phyloP scores from a whole-genome alignment of 53 echinoderm and acorn worm species.

The Apostichopus leukothele region DNA sequence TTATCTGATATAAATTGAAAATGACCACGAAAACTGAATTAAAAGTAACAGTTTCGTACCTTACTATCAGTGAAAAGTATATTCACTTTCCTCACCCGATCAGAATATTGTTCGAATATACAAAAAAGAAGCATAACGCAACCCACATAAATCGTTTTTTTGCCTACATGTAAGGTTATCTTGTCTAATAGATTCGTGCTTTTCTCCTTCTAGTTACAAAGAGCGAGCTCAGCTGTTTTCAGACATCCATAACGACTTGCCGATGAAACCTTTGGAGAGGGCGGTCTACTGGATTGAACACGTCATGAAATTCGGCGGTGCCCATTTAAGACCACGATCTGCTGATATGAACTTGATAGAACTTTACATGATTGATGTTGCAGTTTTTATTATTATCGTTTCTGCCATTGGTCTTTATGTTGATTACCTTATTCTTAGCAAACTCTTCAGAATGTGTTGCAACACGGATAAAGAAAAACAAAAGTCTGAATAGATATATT shows the following conservation, averaged over 20 bases:
- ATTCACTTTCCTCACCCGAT: too few relatives aligned
- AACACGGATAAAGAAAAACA: not conserved
- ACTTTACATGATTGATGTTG: slow-evolving; percentile 57
- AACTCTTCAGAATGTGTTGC: slow-evolving; percentile 48
- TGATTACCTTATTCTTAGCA: slow-evolving; percentile 45
- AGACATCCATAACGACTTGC: slow-evolving; percentile 54
- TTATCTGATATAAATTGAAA: too few relatives aligned
- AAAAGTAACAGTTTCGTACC: too few relatives aligned
- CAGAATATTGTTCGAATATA: too few relatives aligned
- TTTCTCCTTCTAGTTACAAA: slow-evolving; percentile 1
- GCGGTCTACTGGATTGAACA: slow-evolving; percentile 85
- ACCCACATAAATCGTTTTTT: too few relatives aligned
- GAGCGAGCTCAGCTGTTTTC: not conserved
- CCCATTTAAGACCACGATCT: slow-evolving; percentile 65
- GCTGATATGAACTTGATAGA: slow-evolving; percentile 59
- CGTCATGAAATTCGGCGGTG: slow-evolving; percentile 71
- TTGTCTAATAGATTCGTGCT: too few relatives aligned
- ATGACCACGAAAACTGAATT: too few relatives aligned
- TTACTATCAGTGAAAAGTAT: too few relatives aligned
- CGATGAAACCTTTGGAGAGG: slow-evolving; percentile 52
- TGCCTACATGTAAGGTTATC: too few relatives aligned
- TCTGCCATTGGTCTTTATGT: not conserved
- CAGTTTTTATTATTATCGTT: slow-evolving; percentile 39
- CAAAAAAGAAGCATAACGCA: too few relatives aligned
- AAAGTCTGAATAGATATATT: not conserved